Conservation (phyloP, 2,888 invertebrate species). For the Papilio gigon region DNA sequence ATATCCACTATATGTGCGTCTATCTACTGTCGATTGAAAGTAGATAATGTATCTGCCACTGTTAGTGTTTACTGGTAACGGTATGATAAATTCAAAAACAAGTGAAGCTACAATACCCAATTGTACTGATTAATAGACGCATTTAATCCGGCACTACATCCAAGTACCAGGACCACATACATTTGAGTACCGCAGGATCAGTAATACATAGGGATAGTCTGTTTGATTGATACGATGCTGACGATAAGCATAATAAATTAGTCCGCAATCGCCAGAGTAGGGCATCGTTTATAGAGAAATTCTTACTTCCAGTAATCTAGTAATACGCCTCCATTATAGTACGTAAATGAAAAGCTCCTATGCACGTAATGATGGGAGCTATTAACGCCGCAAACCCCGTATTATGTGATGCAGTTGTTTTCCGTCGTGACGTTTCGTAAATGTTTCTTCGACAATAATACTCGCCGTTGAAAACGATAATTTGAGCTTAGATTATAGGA, state of each 20-base stretch:
- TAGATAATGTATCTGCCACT: too few relatives aligned
- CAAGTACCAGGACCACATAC: background rate
- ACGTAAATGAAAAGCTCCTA: conserved; percentile 24
- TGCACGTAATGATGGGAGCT: conserved; percentile 30
- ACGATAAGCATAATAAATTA: background rate
- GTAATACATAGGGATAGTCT: too few relatives aligned
- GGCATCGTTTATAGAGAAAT: conserved; percentile 32
- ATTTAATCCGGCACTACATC: too few relatives aligned
- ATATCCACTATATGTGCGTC: too few relatives aligned
- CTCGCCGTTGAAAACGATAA: conserved; percentile 33
- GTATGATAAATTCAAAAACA: too few relatives aligned
- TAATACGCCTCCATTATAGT: conserved; percentile 31
- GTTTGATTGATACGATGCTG: background rate
- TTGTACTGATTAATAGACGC: background rate
- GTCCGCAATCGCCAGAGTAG: background rate
- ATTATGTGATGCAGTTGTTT: conserved; percentile 28
- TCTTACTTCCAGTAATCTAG: conserved; percentile 27
- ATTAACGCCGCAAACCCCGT: conserved; percentile 27
- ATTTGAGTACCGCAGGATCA: background rate
- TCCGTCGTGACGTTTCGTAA: conserved; percentile 32
- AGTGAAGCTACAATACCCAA: too few relatives aligned
- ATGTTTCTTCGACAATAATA: conserved; percentile 21
- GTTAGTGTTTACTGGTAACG: too few relatives aligned
- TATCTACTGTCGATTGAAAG: too few relatives aligned
- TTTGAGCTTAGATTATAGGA: conserved; percentile 32